phyloP scores from a whole-genome alignment of 2,797 vertebrate genomes.

The Sebastes wilsoni region DNA sequence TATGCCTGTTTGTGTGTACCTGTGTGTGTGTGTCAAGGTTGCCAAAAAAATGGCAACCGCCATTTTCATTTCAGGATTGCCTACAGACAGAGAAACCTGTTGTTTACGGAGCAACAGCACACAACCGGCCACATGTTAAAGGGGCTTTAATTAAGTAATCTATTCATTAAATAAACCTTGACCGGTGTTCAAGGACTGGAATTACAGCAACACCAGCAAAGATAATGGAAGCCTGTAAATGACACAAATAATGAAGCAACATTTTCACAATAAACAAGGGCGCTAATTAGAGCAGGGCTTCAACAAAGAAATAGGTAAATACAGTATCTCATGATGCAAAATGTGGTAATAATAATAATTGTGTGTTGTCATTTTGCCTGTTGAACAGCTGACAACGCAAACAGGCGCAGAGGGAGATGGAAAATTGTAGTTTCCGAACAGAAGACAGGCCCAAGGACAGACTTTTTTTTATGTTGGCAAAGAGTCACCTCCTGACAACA shows the following conservation, averaged over 20 bases:
- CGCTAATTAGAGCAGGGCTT: conserved; percentile 25
- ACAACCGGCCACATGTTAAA: not conserved
- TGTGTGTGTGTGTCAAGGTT: not conserved
- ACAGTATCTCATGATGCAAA: conserved; percentile 32
- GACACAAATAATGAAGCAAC: conserved; percentile 10
- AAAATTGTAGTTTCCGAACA: conserved; percentile 3
- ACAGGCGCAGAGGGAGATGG: not conserved
- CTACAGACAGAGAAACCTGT: not conserved
- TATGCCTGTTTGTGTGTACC: not conserved
- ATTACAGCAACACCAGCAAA: not conserved
- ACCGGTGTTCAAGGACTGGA: not conserved
- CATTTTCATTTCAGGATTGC: not conserved
- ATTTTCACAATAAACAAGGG: conserved; percentile 2
- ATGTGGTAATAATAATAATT: conserved; percentile 25
- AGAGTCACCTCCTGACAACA: not conserved
- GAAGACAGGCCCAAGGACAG: conserved; percentile 21
- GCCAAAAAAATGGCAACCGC: not conserved
- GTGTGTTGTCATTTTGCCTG: not conserved
- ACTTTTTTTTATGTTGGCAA: not conserved
- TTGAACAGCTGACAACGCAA: conserved; percentile 2
- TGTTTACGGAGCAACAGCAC: not conserved
- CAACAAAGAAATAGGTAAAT: conserved; percentile 4
- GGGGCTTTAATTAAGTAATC: conserved; percentile 6
- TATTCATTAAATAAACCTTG: not conserved
- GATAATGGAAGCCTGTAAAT: not conserved